Conservation (phyloP, 2,113 vertebrate genomes). For the Solenodon paradoxus region DNA sequence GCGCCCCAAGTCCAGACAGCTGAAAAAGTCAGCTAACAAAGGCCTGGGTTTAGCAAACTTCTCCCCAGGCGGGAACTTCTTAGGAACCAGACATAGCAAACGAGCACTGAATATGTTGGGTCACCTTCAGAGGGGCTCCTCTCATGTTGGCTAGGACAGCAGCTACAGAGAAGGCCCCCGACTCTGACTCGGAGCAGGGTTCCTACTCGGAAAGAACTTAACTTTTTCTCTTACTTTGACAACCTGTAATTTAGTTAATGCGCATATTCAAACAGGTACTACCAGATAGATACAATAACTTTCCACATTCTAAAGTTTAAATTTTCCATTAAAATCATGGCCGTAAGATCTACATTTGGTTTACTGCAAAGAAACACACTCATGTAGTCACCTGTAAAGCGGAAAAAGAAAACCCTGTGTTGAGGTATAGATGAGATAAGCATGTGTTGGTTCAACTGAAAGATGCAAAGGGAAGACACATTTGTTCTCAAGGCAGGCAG, state of each 20-base stretch:
- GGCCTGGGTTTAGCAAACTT: not conserved
- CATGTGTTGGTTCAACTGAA: not conserved
- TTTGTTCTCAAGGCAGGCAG: slow-evolving; percentile 4
- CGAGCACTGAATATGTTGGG: not conserved
- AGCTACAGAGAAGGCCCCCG: not conserved
- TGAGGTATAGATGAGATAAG: not conserved
- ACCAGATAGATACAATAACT: not conserved
- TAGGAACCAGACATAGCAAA: not conserved
- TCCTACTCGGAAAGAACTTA: not conserved
- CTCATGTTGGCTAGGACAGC: not conserved
- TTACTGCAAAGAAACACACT: not conserved
- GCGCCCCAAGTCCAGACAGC: not conserved
- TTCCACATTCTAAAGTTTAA: not conserved
- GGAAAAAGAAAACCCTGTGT: slow-evolving; percentile 6
- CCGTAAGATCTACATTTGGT: not conserved
- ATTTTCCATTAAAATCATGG: not conserved
- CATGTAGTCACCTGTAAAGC: not conserved
- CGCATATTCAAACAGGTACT: not conserved
- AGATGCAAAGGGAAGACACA: not conserved
- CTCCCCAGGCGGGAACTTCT: not conserved
- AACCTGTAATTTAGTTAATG: not conserved
- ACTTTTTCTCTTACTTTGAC: not conserved
- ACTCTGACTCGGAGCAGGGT: not conserved
- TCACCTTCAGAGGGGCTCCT: not conserved
- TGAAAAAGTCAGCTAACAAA: not conserved